Conservation (phyloP, 2,888 invertebrate species). For the Melieria picta region DNA sequence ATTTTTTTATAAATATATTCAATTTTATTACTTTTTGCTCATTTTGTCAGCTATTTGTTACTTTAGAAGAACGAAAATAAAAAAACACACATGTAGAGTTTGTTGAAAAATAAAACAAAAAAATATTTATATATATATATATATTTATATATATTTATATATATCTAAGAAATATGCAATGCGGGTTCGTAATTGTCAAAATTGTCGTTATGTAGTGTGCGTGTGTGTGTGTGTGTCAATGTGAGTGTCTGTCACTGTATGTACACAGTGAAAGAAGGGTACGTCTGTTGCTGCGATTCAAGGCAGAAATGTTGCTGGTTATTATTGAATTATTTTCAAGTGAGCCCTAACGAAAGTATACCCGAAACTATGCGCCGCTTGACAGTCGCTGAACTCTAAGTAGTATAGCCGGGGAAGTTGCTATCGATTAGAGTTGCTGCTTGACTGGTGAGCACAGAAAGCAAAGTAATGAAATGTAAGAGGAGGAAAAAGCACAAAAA, state of each 20-base stretch:
- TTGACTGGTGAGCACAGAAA: constrained; percentile 1
- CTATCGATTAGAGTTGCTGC: constrained; percentile 58
- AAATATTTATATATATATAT: not conserved
- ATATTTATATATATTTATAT: too few species aligned
- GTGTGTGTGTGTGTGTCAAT: too few species aligned
- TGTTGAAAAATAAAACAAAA: not conserved
- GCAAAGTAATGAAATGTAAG: not conserved
- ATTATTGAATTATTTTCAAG: not conserved
- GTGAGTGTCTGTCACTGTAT: too few species aligned
- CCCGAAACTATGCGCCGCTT: too few species aligned
- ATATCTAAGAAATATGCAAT: too few species aligned
- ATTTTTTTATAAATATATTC: constrained; percentile 37
- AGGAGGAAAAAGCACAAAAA: not conserved
- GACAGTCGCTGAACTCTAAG: constrained; percentile 53
- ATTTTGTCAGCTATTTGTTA: constrained; percentile 36
- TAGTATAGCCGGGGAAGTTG: constrained; percentile 66
- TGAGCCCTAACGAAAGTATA: constrained; percentile 27
- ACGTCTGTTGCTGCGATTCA: too few species aligned
- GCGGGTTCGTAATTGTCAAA: too few species aligned
- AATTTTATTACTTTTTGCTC: constrained; percentile 27
- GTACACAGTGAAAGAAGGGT: too few species aligned
- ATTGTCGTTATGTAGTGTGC: too few species aligned
- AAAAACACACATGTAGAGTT: not conserved
- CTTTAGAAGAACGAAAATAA: constrained; percentile 33
- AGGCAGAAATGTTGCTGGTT: too few species aligned